Base-by-base conservation (phyloP, 92 coral and sea anemone species). In the Porites lobata region DNA sequence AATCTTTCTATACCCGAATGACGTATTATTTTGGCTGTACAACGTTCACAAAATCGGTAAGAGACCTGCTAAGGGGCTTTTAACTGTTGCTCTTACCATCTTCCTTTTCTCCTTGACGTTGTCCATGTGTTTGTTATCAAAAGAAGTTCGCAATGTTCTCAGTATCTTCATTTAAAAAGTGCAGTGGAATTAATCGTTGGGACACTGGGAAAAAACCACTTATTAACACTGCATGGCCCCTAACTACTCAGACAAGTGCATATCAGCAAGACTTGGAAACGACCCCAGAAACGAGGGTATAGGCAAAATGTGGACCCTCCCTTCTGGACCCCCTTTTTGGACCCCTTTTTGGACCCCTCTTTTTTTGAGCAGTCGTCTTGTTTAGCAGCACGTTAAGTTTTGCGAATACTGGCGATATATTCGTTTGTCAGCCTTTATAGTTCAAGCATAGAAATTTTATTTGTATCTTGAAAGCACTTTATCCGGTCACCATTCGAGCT, bases 191-290 rank as follows among this genome's bases (percentile, higher is more conserved):
- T 24, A 73, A 73, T 73, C 52, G 38, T 1, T 19, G 62, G 57
- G 61, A 73, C 9, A n/a, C 77, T 47, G 77, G 77, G 77, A 7
- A 73, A 73, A 50, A 73, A 12, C 77, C 77, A 4, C 61, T 47
- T 73, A 18, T 73, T 19, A 47, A 47, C 58, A 72, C 76, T 72
- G 32, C 53, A 47, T 50, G 76, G 54, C 50, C 75, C 20, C 52
- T 24, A 29, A 70, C 7, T 70, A 22, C 3, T 72, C 57, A 47
- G 26, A 47, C 52, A 18, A 1, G 58, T 72, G 21, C 13, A 72
- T 72, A 6, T 14, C 58, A 72, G 76, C 76, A 72, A 14, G 24
- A 4, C 58, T 72, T 47, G 17, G 47, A 69, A 69, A 24, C 22
- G 47, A 70, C 20, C 11, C 75, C 24, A 24, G 58, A 50, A 72